Evolutionary conservation across 2,888 invertebrate species (phyloP), one percentile per base, ranked within the genome.

Genomic region (Aelia acuminata): DNA sequence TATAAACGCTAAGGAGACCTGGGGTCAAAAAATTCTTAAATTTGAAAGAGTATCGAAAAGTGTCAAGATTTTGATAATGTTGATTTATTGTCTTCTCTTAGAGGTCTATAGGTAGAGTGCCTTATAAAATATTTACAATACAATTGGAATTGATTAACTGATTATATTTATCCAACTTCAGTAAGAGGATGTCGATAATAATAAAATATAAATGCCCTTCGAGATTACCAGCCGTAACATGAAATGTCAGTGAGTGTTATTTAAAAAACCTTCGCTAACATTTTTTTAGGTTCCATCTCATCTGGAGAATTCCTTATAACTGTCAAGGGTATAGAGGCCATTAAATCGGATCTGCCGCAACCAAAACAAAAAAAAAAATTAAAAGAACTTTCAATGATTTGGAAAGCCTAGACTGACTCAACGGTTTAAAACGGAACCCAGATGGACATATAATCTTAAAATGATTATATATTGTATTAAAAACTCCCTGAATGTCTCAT

Each of bases 221-320:
- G 63, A 35, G 35, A 70, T 18, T 31, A 35, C 35, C 63, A 31
- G 3, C 31, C 35, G 22, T 15, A 18, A 70, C 35, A 70, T 13
- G 63, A 70, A 70, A 70, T 70, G 63, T 70, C 63, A 70, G 63
- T 31, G 15, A 4, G 63, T 70, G 63, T 35, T 70, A 70, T 70
- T 70, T 70, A 70, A 70, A 70, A 70, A 70, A 70, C 63, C 31
- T 70, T 70, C 63, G 63, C 31, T 18, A 15, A 70, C 18, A 70
- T 31, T 35, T 70, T 53, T 70, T 35, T 70, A 70, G 31, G 35
- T 8, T 35, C 18, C 5, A 7, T 18, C 18, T 35, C 18, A 70
- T 70, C 7, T 70, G 35, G 35, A 5, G 18, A 35, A 70, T 70
- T 70, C 63, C 63, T 18, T 26, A 3, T 70, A 70, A 70, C 31